Evolutionary conservation across 2,797 vertebrate species (phyloP).

Genomic region (Eidolon dupreanum): DNA sequence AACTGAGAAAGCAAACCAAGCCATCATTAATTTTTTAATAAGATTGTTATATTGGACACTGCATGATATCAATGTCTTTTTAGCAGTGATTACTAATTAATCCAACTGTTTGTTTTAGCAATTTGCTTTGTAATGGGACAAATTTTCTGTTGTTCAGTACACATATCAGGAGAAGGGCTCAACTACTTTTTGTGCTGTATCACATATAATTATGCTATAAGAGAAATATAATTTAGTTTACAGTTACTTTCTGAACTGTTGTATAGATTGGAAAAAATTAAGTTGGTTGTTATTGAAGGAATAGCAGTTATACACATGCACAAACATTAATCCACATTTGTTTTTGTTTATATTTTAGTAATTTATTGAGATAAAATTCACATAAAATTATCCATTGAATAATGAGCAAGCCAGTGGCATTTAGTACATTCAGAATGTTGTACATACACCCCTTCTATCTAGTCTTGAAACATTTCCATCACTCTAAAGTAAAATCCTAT

Average conservation of each 20-base stretch:
- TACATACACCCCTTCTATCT: not conserved
- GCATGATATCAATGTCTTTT: not conserved
- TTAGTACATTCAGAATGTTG: not conserved
- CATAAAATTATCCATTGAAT: not conserved
- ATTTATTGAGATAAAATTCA: not conserved
- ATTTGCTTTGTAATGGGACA: not conserved
- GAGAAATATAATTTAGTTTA: not conserved
- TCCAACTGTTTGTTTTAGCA: not conserved
- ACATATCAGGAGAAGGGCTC: not conserved
- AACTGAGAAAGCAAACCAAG: not conserved
- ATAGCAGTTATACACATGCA: not conserved
- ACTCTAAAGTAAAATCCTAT: not conserved
- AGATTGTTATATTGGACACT: not conserved
- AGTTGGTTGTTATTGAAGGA: not conserved
- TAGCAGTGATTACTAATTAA: not conserved
- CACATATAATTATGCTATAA: not conserved
- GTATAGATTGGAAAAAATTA: not conserved
- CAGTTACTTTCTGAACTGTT: not conserved
- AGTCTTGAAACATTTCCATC: not conserved
- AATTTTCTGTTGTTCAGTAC: not conserved
- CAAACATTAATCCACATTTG: not conserved
- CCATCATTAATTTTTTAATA: not conserved
- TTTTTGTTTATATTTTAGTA: not conserved
- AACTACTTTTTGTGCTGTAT: not conserved
- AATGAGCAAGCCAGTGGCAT: not conserved